Conservation (phyloP, 53 echinoderm and acorn worm species). For the Luidia sarsii region DNA sequence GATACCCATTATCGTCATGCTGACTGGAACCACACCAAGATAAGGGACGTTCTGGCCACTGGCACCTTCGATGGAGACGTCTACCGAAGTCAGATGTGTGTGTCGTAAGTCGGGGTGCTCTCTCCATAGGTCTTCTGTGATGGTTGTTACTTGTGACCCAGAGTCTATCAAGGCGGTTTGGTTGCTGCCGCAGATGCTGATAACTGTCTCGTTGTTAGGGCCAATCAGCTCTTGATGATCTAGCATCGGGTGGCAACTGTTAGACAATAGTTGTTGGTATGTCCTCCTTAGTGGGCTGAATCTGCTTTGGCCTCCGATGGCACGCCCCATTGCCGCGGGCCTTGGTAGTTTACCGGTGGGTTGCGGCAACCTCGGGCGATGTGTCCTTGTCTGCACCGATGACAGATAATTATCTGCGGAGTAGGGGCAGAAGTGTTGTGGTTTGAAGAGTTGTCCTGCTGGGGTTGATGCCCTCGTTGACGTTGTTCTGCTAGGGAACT, state of each 20-base stretch:
- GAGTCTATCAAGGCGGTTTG: slow-evolving; percentile 31
- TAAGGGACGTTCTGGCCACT: slow-evolving; percentile 38
- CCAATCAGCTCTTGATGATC: neutral
- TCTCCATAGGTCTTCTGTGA: slow-evolving; percentile 7
- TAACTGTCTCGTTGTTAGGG: neutral
- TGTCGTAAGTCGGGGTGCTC: neutral
- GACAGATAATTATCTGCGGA: neutral
- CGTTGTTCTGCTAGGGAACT: neutral
- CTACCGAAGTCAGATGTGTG: neutral
- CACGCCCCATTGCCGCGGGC: slow-evolving; percentile 5
- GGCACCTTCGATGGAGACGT: too few relatives aligned
- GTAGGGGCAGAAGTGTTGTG: neutral
- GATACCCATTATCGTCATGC: neutral
- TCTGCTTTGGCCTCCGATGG: neutral
- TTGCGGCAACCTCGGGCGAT: too few relatives aligned
- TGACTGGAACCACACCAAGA: slow-evolving; percentile 1
- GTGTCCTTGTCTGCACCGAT: slow-evolving; percentile 4
- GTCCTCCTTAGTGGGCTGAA: neutral
- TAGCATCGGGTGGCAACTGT: neutral
- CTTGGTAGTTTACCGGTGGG: slow-evolving; percentile 1
- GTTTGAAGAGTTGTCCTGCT: neutral
- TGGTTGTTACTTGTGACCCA: slow-evolving; percentile 48
- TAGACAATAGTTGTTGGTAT: neutral
- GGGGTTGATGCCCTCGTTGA: neutral
- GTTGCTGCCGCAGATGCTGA: neutral